phyloP scores from a whole-genome alignment of 2,888 invertebrate species.

The Cataglyphis altisquamis region DNA sequence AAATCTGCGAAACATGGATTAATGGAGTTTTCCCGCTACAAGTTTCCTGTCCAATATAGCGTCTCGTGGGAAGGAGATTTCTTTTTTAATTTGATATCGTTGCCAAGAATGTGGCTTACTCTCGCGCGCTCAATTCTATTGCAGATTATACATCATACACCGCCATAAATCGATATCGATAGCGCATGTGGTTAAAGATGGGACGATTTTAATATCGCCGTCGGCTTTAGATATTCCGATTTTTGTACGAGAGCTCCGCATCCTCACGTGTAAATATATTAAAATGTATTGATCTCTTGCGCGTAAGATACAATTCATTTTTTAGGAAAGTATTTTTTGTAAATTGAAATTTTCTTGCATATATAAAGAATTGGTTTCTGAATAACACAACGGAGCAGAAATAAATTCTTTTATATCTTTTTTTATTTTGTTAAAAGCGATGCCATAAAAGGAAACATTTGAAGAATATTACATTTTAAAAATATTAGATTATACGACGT shows the following conservation, averaged over 20 bases:
- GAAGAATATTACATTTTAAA: not conserved
- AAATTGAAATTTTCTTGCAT: not conserved
- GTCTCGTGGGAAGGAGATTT: constrained; percentile 26
- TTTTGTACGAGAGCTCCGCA: not conserved
- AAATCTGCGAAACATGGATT: constrained; percentile 40
- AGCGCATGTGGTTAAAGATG: not conserved
- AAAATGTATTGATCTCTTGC: not conserved
- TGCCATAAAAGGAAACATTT: not conserved
- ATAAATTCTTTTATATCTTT: not conserved
- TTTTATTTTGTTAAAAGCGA: not conserved
- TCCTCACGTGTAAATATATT: not conserved
- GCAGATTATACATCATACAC: not conserved
- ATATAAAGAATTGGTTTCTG: not conserved
- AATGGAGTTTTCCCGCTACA: constrained; percentile 30
- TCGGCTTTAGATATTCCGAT: not conserved
- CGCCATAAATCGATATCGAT: constrained; percentile 31
- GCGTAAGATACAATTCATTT: not conserved
- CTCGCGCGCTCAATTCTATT: not conserved
- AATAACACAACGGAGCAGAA: not conserved
- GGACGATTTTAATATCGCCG: constrained; percentile 28
- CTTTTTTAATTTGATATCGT: constrained; percentile 42
- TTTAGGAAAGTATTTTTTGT: not conserved
- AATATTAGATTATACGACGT: not conserved
- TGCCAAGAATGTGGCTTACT: constrained; percentile 31
- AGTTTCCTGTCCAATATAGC: not conserved